Base-by-base conservation (phyloP, 2,113 vertebrate species). In the Opisthocomus hoazin region DNA sequence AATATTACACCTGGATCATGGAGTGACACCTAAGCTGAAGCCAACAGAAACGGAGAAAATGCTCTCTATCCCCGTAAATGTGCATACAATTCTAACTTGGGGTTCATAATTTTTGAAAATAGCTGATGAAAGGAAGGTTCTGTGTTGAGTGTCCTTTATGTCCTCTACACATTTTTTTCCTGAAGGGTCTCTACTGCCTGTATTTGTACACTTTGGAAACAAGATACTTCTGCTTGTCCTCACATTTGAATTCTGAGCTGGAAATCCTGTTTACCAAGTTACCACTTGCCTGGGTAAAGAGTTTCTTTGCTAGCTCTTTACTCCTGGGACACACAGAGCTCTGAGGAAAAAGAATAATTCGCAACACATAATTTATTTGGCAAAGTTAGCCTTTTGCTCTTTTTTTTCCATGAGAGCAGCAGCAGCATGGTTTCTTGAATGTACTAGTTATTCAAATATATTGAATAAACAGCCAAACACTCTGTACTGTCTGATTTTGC, bases 401-500 rank as follows among this genome's bases (percentile, higher is more conserved):
- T 87, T 74, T 87, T 74, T 89, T 96, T 91, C 87, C 71, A 84
- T 92, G 89, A 93, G 51, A 0, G 0, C 70, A 84, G 90, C 90
- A 88, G 65, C 89, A 96, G 83, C 79, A 78, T 77, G 51, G 34
- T 84, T 92, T 93, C 88, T 92, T 93, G 64, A 96, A 94, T 18
- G 9, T 66, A 85, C 16, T 91, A 48, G 83, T 94, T 96, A 96
- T 94, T 91, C 87, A 91, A 91, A 95, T 85, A 75, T 43, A 95
- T 86, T 92, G 88, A 96, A 94, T 83, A 94, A 95, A 88, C 58
- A 93, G 68, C 54, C 1, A 8, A 93, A 92, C 23, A n/a, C 82
- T 92, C 93, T 89, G 68, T 84, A 80, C 88, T 95, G 92, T 93
- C 88, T 90, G 75, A 78, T 90, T 95, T 93, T 94, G 90, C 92